Conservation (phyloP, 2,888 invertebrate species). For the Mimumesa dahlbomi region DNA sequence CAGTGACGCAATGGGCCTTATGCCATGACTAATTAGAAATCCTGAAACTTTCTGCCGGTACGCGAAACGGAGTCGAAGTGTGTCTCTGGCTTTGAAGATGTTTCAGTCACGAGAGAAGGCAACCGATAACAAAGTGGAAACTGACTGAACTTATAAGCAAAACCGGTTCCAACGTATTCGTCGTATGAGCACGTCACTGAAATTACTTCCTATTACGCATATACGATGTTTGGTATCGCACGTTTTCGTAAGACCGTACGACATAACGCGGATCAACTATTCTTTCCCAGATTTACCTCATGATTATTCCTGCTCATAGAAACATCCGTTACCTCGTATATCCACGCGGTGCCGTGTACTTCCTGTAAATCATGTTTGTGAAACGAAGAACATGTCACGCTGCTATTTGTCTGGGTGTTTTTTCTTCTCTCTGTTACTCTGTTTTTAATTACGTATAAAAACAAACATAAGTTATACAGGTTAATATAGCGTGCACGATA, state of each 20-base stretch:
- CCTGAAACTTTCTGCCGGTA: not conserved
- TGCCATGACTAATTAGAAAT: constrained; percentile 12
- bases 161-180: constrained; percentile 11
- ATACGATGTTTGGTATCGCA: not conserved
- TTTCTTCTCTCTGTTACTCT: no score
- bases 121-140: constrained; percentile 18
- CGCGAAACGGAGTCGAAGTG: not conserved
- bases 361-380: no score
- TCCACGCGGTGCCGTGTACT: no score
- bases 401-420: no score
- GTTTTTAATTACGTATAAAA: no score
- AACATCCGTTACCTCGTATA: no score
- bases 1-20: not conserved
- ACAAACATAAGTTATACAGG: no score
- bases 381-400: no score
- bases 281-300: not conserved
- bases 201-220: constrained; percentile 20
- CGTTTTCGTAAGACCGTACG: not conserved
- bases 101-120: not conserved
- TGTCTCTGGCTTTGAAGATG: not conserved
- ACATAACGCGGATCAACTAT: not conserved
- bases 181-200: not conserved
- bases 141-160: constrained; percentile 6
- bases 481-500: no score
- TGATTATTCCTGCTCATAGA: no score